A percentile compares a stretch with the other conserved stretches of the same genome.
Conservation (phyloP, 2,113 vertebrate species). For the Nasalis larvatus region DNA sequence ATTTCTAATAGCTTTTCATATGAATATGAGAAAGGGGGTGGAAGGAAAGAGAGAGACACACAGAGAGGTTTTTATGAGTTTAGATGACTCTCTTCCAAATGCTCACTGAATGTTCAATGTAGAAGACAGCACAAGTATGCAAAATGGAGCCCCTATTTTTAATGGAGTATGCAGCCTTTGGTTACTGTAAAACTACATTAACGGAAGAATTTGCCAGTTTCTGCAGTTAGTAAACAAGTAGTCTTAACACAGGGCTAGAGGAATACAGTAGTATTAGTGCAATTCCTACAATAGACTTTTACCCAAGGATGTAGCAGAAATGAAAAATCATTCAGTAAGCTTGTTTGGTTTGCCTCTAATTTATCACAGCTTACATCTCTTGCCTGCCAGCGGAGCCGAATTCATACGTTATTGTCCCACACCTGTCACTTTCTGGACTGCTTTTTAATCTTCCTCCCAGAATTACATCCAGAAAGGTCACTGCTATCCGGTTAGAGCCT, state of each 20-base stretch:
- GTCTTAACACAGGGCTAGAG: background rate
- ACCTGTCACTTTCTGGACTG: conserved; percentile 88
- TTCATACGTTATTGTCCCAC: conserved; percentile 90
- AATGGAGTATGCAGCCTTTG: background rate
- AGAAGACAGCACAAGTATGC: rapidly evolving
- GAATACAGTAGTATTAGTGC: conserved; percentile 11
- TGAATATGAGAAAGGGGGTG: background rate
- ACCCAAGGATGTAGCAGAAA: conserved; percentile 82
- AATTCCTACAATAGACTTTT: conserved; percentile 80
- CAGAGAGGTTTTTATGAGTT: background rate
- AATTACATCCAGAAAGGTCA: conserved; percentile 91
- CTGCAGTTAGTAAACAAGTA: conserved; percentile 62
- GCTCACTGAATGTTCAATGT: conserved; percentile 9
- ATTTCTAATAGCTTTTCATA: background rate
- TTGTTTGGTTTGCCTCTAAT: conserved; percentile 83
- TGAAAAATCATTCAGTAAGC: conserved; percentile 83
- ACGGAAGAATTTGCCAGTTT: conserved; percentile 51
- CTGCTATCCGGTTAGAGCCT: conserved; percentile 91
- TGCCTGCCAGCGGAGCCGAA: conserved; percentile 84
- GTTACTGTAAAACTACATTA: conserved; percentile 48
- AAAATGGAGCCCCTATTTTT: background rate
- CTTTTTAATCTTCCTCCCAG: conserved; percentile 90
- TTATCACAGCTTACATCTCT: conserved; percentile 90
- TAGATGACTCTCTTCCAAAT: background rate
- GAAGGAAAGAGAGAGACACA: background rate